Evolutionary conservation across 2,888 invertebrate species (phyloP).

Genomic region (Conus canariensis): DNA sequence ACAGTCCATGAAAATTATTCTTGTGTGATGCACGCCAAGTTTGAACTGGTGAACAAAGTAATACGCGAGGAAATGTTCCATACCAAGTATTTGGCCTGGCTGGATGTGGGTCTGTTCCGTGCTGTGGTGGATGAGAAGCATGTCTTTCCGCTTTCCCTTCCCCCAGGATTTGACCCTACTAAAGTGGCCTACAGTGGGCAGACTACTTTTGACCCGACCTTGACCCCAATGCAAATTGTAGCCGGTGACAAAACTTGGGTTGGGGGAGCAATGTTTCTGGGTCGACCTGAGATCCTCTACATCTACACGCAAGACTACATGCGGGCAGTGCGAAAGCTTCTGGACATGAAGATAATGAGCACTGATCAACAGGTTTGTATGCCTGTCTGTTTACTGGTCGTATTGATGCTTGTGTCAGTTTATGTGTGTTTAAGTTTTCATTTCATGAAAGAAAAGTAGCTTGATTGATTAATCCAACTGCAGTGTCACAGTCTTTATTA

Average conservation of each 20-base stretch:
- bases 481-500: neutral
- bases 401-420: neutral
- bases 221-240: constrained; percentile 59
- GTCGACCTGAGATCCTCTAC: constrained; percentile 59
- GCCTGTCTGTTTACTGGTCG: neutral
- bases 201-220: constrained; percentile 43
- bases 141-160: constrained; percentile 56
- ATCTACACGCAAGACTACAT: constrained; percentile 65
- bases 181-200: constrained; percentile 58
- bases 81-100: constrained; percentile 70
- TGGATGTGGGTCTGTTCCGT: constrained; percentile 73
- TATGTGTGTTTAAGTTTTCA: neutral
- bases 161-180: constrained; percentile 53
- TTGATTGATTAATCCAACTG: neutral
- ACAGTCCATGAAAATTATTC: constrained; percentile 70
- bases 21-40: constrained; percentile 74
- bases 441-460: neutral
- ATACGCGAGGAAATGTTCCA: constrained; percentile 59
- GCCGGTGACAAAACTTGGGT: constrained; percentile 65
- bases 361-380: constrained; percentile 66
- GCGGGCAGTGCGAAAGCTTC: constrained; percentile 54
- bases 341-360: constrained; percentile 63
- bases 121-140: constrained; percentile 53
- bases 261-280: constrained; percentile 70
- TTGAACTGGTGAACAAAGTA: constrained; percentile 67